A percentile compares a stretch with the other conserved stretches of the same genome.
Evolutionary conservation across 2,797 vertebrate species (phyloP).

Genomic region (Mastacembelus armatus): DNA sequence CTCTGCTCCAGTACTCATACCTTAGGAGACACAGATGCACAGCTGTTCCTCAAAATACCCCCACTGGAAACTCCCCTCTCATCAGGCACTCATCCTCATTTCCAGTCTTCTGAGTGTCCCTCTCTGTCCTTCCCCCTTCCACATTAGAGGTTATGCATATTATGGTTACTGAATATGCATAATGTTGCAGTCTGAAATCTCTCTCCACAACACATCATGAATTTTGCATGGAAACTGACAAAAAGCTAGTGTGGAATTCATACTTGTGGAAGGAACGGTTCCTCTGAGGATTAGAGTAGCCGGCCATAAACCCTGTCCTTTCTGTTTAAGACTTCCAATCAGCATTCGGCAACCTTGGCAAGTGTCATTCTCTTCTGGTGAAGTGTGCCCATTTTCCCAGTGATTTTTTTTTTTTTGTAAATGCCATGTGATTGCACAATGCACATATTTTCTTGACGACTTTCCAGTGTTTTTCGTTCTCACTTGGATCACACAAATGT

Average conservation of each 20-base stretch:
- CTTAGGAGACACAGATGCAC: constrained; percentile 68
- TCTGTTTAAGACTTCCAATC: constrained; percentile 19
- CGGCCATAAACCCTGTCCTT: constrained; percentile 4
- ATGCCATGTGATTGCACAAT: constrained; percentile 30
- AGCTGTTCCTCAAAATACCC: constrained; percentile 80
- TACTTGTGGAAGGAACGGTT: constrained; percentile 46
- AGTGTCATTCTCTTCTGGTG: constrained; percentile 15
- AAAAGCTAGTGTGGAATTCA: constrained; percentile 30
- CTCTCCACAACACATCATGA: constrained; percentile 28
- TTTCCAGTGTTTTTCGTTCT: constrained; percentile 24
- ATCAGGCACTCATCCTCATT: constrained; percentile 35
- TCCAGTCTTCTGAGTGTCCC: constrained; percentile 13
- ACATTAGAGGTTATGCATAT: constrained; percentile 18
- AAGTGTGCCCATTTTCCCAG: constrained; percentile 27
- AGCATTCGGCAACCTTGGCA: background rate
- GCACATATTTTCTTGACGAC: constrained; percentile 29
- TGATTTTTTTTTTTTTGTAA: constrained; percentile 15
- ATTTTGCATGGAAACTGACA: constrained; percentile 55
- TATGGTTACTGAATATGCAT: constrained; percentile 39
- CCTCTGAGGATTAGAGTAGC: constrained; percentile 31
- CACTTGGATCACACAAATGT: constrained; percentile 7
- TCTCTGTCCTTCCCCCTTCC: constrained; percentile 2
- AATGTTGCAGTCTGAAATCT: constrained; percentile 30
- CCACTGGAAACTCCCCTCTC: constrained; percentile 57
- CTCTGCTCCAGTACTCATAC: constrained; percentile 60